Conservation (phyloP, 1,140 invertebrate species). For the Hycleus phaleratus region DNA sequence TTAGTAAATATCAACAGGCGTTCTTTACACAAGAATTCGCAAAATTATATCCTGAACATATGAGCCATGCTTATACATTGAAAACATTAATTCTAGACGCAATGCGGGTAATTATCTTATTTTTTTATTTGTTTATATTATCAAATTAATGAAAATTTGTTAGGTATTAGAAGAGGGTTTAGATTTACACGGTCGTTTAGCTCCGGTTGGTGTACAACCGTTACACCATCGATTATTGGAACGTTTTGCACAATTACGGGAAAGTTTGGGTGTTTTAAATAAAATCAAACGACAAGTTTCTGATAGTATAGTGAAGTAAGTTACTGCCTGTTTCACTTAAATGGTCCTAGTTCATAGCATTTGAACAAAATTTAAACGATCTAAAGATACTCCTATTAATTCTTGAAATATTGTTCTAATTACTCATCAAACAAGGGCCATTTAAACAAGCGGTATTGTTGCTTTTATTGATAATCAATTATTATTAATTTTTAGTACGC, state of each 20-base stretch:
- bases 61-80: slow-evolving; percentile 65
- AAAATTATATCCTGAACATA: slow-evolving; percentile 63
- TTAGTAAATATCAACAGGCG: slow-evolving; percentile 88
- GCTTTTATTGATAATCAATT: background rate
- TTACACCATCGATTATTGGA: slow-evolving; percentile 82
- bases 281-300: slow-evolving; percentile 56
- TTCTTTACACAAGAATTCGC: slow-evolving; percentile 81
- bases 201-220: slow-evolving; percentile 73
- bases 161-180: slow-evolving; percentile 68
- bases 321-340: background rate
- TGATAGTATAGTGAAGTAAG: slow-evolving; percentile 70
- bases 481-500: slow-evolving; percentile 48
- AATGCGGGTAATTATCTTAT: slow-evolving; percentile 41
- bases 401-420: too few species aligned
- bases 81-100: slow-evolving; percentile 71
- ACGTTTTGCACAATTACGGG: slow-evolving; percentile 69
- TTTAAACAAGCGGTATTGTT: background rate
- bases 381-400: too few species aligned
- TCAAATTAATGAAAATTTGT: too few species aligned
- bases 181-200: slow-evolving; percentile 72
- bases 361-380: too few species aligned
- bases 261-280: slow-evolving; percentile 56
- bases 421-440: too few species aligned
- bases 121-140: too few species aligned
- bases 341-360: too few species aligned